Evolutionary conservation across 2,797 vertebrate genomes (phyloP).

Genomic region (Falco concolor): DNA sequence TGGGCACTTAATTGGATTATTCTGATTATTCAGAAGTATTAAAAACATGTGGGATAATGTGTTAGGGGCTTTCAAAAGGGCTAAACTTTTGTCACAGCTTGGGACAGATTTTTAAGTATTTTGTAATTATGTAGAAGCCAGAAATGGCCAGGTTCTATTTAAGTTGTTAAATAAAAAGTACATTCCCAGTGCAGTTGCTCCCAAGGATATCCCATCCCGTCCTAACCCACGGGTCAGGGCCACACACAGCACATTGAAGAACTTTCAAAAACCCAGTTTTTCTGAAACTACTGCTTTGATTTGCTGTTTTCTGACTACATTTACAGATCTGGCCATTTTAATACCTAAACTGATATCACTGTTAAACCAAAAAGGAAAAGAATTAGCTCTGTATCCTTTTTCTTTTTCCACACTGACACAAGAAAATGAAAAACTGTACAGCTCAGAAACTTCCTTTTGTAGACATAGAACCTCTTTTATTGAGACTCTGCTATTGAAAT

Average conservation of each 20-base stretch:
- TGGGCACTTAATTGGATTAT: neutral
- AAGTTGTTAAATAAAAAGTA: neutral
- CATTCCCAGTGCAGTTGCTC: neutral
- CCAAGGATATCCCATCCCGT: neutral
- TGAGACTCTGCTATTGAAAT: conserved; percentile 57
- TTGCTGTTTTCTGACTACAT: neutral
- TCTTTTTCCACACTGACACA: neutral
- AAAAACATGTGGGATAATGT: neutral
- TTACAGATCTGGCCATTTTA: neutral
- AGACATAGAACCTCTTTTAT: conserved; percentile 84
- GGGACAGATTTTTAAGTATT: neutral
- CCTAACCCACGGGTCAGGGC: neutral
- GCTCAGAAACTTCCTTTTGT: neutral
- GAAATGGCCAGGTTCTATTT: neutral
- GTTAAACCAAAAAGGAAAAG: neutral
- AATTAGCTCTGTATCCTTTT: neutral
- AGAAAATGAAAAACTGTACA: neutral
- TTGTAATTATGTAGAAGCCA: neutral
- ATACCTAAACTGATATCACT: neutral
- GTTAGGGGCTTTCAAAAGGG: neutral
- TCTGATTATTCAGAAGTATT: neutral
- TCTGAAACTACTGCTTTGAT: neutral
- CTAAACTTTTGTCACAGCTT: neutral
- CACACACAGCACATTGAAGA: too few species aligned
- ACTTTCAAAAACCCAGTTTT: neutral